Percentiles rank a stretch among this genome's conserved stretches.
phyloP scores from a whole-genome alignment of 2,113 vertebrate genomes.

The Neotragus moschatus region DNA sequence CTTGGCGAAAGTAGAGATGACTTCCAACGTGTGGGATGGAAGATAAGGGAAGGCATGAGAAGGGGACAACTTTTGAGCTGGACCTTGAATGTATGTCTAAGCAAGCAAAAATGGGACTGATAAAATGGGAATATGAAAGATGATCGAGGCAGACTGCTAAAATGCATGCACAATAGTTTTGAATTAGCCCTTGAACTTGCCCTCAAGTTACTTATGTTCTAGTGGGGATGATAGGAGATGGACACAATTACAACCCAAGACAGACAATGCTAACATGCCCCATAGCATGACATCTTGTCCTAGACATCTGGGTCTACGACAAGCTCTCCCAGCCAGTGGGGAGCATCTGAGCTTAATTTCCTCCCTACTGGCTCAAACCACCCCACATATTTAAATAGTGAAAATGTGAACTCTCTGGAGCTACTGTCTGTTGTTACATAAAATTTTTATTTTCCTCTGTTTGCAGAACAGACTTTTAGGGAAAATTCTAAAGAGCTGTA shows the following conservation, averaged over 20 bases:
- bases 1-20: neutral
- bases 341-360: neutral
- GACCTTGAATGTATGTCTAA: neutral
- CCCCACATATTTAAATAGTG: neutral
- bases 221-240: neutral
- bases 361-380: neutral
- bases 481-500: neutral
- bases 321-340: neutral
- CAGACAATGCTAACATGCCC: accelerated
- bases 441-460: neutral
- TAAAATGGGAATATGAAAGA: neutral
- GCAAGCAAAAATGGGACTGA: neutral
- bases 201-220: neutral
- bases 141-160: neutral
- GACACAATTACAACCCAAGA: neutral
- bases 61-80: neutral
- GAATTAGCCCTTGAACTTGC: neutral
- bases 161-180: neutral
- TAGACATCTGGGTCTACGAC: neutral
- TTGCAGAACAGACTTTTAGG: neutral
- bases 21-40: neutral
- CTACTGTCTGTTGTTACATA: neutral
- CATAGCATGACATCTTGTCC: neutral
- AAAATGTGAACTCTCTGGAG: neutral
- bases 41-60: neutral